Percentiles rank a stretch among this genome's conserved stretches.
phyloP scores from a whole-genome alignment of 53 echinoderm and acorn worm species.

The Glandiceps talaboti region DNA sequence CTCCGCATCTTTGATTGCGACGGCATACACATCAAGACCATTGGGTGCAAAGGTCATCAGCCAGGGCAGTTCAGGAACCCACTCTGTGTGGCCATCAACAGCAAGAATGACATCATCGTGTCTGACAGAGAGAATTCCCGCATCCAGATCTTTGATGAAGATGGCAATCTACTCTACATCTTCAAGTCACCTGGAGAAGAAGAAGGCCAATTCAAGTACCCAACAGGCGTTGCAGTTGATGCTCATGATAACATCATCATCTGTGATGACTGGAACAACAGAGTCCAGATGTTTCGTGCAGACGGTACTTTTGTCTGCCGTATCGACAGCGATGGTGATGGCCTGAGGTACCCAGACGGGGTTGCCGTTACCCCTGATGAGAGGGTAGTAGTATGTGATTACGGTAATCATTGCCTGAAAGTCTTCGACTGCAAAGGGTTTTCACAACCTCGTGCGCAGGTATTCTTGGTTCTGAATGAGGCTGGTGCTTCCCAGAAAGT shows the following conservation, averaged over 20 bases:
- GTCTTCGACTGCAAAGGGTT: conserved; percentile 33
- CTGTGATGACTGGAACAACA: conserved; percentile 95
- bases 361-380: conserved; percentile 67
- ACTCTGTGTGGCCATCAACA: conserved; percentile 66
- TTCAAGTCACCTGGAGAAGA: conserved; percentile 60
- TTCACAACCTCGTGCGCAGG: background rate
- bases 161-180: conserved; percentile 58
- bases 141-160: conserved; percentile 54
- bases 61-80: conserved; percentile 76
- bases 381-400: conserved; percentile 79
- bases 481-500: background rate
- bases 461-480: background rate
- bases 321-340: conserved; percentile 65
- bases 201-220: conserved; percentile 61
- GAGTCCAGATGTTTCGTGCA: conserved; percentile 67
- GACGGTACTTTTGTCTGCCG: conserved; percentile 80
- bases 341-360: conserved; percentile 77
- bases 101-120: conserved; percentile 72
- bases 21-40: conserved; percentile 30
- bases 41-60: conserved; percentile 64
- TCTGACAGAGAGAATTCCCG: conserved; percentile 93
- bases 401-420: conserved; percentile 87
- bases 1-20: conserved; percentile 56
- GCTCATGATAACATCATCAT: conserved; percentile 73
- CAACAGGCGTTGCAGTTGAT: conserved; percentile 78